Conservation (phyloP, 2,113 vertebrate species). For the Raja brachyura region DNA sequence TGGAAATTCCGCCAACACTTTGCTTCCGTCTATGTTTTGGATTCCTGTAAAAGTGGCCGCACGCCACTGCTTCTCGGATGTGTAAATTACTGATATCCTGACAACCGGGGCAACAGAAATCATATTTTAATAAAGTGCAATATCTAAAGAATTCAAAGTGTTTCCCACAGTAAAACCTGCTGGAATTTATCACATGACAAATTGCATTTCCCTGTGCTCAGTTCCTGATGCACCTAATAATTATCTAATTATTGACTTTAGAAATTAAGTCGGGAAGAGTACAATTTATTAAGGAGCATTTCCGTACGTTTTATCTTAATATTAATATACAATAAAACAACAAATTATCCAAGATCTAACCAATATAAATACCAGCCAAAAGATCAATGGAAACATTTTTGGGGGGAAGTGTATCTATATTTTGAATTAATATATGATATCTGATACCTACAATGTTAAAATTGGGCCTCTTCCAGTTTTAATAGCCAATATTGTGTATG, state of each 20-base stretch:
- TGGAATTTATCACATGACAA: slow-evolving; percentile 5
- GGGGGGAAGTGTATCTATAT: background rate
- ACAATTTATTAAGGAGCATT: background rate
- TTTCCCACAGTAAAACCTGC: slow-evolving; percentile 1
- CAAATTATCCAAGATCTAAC: background rate
- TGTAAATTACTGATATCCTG: slow-evolving; percentile 26
- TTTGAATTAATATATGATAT: background rate
- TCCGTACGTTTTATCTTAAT: background rate
- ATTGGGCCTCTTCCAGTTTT: background rate
- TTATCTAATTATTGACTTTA: background rate
- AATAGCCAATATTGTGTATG: background rate
- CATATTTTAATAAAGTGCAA: slow-evolving; percentile 11
- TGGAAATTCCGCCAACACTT: background rate
- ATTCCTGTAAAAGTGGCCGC: background rate
- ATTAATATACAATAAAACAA: background rate
- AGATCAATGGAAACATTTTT: background rate
- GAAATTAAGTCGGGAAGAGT: background rate
- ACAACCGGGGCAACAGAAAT: background rate
- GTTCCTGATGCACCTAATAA: background rate
- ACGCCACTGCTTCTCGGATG: background rate
- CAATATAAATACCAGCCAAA: slow-evolving; percentile 8
- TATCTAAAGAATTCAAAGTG: slow-evolving; percentile 3
- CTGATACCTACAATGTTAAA: background rate
- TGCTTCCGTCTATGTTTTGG: slow-evolving; percentile 9
- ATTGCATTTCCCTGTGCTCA: background rate